Evolutionary conservation across 2,797 vertebrate species (phyloP).

Genomic region (Melopsittacus undulatus): DNA sequence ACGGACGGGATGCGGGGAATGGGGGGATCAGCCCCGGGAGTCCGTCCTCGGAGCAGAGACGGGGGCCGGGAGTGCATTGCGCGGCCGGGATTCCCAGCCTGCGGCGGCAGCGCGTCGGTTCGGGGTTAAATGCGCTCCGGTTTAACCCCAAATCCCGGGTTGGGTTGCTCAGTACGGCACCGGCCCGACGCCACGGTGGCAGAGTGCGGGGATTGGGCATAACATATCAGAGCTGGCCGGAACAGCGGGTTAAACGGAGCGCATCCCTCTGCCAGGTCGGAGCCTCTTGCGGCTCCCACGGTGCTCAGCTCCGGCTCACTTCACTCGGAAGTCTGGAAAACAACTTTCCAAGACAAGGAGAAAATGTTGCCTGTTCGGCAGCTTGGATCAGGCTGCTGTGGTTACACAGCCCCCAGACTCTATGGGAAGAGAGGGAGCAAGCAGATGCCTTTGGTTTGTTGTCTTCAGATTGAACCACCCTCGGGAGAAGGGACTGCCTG

Average conservation of each 20-base stretch:
- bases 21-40: background rate
- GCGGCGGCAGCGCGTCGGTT: background rate
- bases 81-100: too few relatives aligned
- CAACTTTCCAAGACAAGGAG: background rate
- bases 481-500: background rate
- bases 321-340: slow-evolving; percentile 31
- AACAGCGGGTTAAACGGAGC: background rate
- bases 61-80: background rate
- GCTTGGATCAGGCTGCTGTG: background rate
- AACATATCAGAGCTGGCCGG: too few relatives aligned
- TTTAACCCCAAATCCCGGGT: background rate
- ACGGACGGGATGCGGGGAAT: background rate
- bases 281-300: background rate
- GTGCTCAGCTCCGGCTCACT: background rate
- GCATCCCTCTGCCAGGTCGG: background rate
- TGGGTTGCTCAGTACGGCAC: background rate
- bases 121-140: background rate
- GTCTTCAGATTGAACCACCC: background rate
- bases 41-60: background rate
- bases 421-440: background rate
- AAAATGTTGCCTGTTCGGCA: background rate
- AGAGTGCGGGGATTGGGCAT: background rate
- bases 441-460: background rate
- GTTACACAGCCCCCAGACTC: background rate
- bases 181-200: background rate